Conservation (phyloP, 2,888 invertebrate genomes). For the Panorpa germanica region DNA sequence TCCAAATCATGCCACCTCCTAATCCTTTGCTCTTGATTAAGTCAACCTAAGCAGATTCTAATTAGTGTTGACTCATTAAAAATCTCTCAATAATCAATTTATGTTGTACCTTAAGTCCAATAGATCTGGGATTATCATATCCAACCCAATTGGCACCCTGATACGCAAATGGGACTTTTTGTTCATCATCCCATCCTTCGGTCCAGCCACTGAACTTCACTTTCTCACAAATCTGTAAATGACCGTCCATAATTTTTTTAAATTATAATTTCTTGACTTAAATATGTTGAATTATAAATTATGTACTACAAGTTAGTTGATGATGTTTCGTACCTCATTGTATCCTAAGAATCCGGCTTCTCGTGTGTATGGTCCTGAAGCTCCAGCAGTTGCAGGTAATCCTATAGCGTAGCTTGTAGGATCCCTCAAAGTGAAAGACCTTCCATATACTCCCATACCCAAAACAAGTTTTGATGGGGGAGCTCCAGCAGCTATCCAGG, state of each 20-base stretch:
- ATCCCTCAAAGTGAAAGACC: slow-evolving; percentile 23
- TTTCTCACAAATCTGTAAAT: slow-evolving; percentile 22
- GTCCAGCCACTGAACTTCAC: slow-evolving; percentile 18
- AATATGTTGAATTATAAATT: not conserved
- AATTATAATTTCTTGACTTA: not conserved
- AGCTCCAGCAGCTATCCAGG: slow-evolving; percentile 22
- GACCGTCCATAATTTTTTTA: slow-evolving; percentile 1
- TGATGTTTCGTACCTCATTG: slow-evolving; percentile 25
- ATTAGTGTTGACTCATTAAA: slow-evolving; percentile 7
- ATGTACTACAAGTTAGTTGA: not conserved
- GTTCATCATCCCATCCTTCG: slow-evolving; percentile 17
- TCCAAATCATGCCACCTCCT: slow-evolving; percentile 40
- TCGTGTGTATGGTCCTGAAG: slow-evolving; percentile 27
- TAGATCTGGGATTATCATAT: slow-evolving; percentile 21
- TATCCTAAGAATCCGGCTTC: slow-evolving; percentile 30
- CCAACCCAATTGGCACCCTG: slow-evolving; percentile 23
- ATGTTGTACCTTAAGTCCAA: slow-evolving; percentile 20
- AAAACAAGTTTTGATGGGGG: slow-evolving; percentile 21
- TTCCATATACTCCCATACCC: slow-evolving; percentile 24
- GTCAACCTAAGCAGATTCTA: slow-evolving; percentile 18
- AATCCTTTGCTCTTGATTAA: slow-evolving; percentile 22
- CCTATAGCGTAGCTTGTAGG: slow-evolving; percentile 21
- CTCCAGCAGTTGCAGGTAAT: slow-evolving; percentile 23
- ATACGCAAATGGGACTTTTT: slow-evolving; percentile 21
- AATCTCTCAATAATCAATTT: not conserved